phyloP scores from a whole-genome alignment of 2,888 invertebrate species.

The Oxycera nigricornis region DNA sequence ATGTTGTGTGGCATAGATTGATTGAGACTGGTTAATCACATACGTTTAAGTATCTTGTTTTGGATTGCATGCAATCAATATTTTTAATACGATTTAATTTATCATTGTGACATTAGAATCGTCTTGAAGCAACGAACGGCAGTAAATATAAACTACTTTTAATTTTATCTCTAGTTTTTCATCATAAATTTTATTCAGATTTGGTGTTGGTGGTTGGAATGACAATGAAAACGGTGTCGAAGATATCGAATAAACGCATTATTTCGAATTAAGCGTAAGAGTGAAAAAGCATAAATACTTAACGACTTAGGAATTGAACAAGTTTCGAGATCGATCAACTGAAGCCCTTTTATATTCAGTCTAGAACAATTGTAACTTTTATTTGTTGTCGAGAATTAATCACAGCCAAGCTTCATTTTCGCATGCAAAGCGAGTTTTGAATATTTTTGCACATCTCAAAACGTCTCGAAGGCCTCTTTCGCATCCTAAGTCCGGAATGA shows the following conservation, averaged over 20 bases:
- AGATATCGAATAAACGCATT: no score
- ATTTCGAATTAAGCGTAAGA: no score
- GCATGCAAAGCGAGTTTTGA: background rate
- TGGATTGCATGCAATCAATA: conserved; percentile 26
- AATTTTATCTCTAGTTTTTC: no score
- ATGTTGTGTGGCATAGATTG: background rate
- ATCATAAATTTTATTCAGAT: no score
- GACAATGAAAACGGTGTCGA: no score
- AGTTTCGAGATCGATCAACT: conserved; percentile 6
- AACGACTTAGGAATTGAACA: background rate
- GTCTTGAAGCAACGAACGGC: no score
- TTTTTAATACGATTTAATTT: background rate
- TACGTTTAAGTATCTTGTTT: background rate
- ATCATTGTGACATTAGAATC: no score
- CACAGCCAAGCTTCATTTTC: conserved; percentile 33
- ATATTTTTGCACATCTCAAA: background rate
- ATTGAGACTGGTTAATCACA: background rate
- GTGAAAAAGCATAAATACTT: no score
- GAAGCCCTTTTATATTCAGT: conserved; percentile 20
- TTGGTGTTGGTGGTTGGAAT: no score
- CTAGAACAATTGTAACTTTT: background rate
- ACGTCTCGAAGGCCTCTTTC: background rate
- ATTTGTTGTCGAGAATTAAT: background rate
- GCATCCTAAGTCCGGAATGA: background rate
- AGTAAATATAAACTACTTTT: no score